These are phyloP conservation scores for Orycteropus afer DNA, from an alignment of 2,113 vertebrate genomes.

Conservation along the genomic window DNA sequence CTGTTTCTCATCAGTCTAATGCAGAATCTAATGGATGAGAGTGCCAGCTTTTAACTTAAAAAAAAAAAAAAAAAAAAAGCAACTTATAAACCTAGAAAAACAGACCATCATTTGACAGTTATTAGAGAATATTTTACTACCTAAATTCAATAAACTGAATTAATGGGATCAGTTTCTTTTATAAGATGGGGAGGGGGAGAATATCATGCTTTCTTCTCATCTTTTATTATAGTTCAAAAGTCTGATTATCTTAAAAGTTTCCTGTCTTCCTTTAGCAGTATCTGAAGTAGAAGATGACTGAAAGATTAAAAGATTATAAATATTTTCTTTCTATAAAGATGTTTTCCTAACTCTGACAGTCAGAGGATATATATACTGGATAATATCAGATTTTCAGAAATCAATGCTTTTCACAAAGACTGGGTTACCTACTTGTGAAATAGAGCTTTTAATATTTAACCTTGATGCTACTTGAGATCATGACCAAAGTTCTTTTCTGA, in stretches of 20 bases:
- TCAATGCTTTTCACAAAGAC: conserved; percentile 42
- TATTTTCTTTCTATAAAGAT: conserved; percentile 47
- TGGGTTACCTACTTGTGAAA: neutral
- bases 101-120: conserved; percentile 23
- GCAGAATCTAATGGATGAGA: conserved; percentile 50
- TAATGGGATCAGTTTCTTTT: conserved; percentile 54
- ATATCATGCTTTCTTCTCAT: neutral
- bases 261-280: conserved; percentile 36
- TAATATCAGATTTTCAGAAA: conserved; percentile 61
- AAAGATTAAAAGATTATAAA: conserved; percentile 55
- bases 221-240: conserved; percentile 40
- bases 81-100: conserved; percentile 51
- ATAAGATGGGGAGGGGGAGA: neutral
- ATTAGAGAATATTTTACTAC: conserved; percentile 61
- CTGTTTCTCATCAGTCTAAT: conserved; percentile 55
- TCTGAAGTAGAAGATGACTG: conserved; percentile 41
- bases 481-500: neutral
- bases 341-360: conserved; percentile 12
- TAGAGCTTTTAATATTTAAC: neutral
- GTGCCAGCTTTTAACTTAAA: conserved; percentile 29
- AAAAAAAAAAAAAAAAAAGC: neutral
- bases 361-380: conserved; percentile 54
- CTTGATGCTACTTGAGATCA: conserved; percentile 47
- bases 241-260: neutral
- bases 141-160: conserved; percentile 61